Evolutionary conservation across 2,113 vertebrate species (phyloP).

Genomic region (Corythornis cristatus): DNA sequence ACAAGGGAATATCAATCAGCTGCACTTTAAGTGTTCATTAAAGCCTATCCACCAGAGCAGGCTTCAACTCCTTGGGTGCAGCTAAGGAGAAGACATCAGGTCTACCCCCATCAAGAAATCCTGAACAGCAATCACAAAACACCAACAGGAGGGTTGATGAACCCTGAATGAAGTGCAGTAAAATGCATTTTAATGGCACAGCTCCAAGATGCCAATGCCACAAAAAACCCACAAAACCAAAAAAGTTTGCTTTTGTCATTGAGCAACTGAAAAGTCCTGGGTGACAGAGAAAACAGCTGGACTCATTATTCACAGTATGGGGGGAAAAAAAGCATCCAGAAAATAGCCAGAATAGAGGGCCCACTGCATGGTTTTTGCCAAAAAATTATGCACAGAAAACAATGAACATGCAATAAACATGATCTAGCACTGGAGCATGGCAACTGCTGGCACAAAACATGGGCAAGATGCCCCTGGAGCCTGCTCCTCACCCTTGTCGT

Average conservation of each 20-base stretch:
- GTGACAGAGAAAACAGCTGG: background rate
- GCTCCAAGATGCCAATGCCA: background rate
- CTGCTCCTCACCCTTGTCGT: background rate
- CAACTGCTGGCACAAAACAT: background rate
- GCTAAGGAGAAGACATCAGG: background rate
- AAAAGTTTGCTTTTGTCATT: background rate
- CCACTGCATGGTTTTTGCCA: background rate
- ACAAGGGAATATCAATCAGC: background rate
- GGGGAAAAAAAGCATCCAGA: background rate
- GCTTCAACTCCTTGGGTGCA: background rate
- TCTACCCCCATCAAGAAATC: background rate
- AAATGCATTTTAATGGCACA: background rate
- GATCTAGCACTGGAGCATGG: no score
- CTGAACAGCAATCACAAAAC: background rate
- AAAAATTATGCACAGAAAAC: background rate
- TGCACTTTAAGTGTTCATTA: background rate
- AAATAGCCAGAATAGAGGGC: background rate
- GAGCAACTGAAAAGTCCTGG: background rate
- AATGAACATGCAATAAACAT: background rate
- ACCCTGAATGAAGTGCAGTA: background rate
- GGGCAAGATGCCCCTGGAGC: fast-evolving
- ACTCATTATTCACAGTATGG: background rate
- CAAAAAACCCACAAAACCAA: background rate
- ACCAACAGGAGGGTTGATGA: background rate
- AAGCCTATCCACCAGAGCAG: background rate